These are phyloP conservation scores for Caenorhabditis sp. DNA, from an alignment of 2,888 invertebrate genomes.

Conservation along the genomic window DNA sequence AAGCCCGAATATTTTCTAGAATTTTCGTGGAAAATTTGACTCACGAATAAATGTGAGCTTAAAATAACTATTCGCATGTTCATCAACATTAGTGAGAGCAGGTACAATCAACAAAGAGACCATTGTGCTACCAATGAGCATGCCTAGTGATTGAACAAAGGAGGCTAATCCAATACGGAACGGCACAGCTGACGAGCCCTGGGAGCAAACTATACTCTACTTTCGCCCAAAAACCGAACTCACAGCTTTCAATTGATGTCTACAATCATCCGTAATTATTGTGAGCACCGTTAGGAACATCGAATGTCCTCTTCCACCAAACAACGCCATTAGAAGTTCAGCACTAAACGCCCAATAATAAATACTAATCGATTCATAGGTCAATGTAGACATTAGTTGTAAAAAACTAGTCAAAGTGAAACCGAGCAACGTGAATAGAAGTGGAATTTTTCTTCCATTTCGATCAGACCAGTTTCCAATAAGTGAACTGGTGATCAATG, in stretches of 20 bases:
- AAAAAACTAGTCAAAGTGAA: slow-evolving; percentile 45
- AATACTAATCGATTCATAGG: slow-evolving; percentile 56
- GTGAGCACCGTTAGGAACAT: slow-evolving; percentile 52
- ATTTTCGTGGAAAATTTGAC: slow-evolving; percentile 2
- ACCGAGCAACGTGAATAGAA: slow-evolving; percentile 53
- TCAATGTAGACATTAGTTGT: slow-evolving; percentile 49
- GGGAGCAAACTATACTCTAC: not conserved
- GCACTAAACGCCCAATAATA: slow-evolving; percentile 55
- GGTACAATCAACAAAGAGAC: slow-evolving; percentile 47
- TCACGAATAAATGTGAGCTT: slow-evolving; percentile 50
- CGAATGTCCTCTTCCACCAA: slow-evolving; percentile 55
- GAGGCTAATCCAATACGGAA: slow-evolving; percentile 60
- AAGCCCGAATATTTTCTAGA: slow-evolving; percentile 6
- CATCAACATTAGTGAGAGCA: slow-evolving; percentile 40
- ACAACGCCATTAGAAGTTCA: slow-evolving; percentile 36
- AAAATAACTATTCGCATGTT: slow-evolving; percentile 48
- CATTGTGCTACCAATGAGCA: slow-evolving; percentile 46
- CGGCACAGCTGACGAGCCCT: slow-evolving; percentile 61
- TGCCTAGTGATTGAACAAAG: slow-evolving; percentile 56
- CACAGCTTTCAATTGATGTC: slow-evolving; percentile 54
- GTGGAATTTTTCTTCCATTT: slow-evolving; percentile 53
- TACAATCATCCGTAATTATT: slow-evolving; percentile 63
- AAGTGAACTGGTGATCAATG: slow-evolving; percentile 53
- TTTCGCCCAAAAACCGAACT: not conserved
- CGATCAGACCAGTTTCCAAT: slow-evolving; percentile 64